A percentile compares a stretch with the other conserved stretches of the same genome.
These are phyloP conservation scores for Onchidella celtica DNA, from an alignment of 2,888 invertebrate genomes.

Conservation along the genomic window DNA sequence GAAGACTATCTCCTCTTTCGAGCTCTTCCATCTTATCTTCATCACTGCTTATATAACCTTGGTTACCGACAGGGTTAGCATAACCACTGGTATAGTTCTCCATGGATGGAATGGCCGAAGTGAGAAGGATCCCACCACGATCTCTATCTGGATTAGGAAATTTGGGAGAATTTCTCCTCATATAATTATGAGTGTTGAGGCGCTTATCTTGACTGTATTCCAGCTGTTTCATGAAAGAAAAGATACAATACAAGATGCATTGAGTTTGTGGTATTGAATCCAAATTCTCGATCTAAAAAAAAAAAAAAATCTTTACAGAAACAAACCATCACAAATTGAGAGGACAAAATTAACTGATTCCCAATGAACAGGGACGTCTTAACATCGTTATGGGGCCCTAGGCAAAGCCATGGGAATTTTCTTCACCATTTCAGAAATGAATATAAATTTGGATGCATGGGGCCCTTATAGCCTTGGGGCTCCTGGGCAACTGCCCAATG, in stretches of 20 bases:
- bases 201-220: neutral
- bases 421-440: too few species aligned
- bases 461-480: too few species aligned
- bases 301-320: too few species aligned
- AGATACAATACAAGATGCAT: neutral
- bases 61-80: neutral
- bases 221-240: neutral
- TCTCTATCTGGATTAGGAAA: neutral
- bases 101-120: neutral
- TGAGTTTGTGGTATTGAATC: too few species aligned
- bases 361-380: too few species aligned
- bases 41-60: neutral
- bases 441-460: too few species aligned
- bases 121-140: neutral
- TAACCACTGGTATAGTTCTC: neutral
- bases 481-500: too few species aligned
- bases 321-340: too few species aligned
- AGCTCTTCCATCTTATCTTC: neutral
- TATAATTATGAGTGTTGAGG: neutral
- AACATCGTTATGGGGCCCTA: too few species aligned
- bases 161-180: neutral
- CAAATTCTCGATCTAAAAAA: too few species aligned
- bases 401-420: too few species aligned
- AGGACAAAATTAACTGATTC: too few species aligned
- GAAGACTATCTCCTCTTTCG: neutral